Evolutionary conservation across 2,113 vertebrate species (phyloP).

Genomic region (Oreocharis arfaki): DNA sequence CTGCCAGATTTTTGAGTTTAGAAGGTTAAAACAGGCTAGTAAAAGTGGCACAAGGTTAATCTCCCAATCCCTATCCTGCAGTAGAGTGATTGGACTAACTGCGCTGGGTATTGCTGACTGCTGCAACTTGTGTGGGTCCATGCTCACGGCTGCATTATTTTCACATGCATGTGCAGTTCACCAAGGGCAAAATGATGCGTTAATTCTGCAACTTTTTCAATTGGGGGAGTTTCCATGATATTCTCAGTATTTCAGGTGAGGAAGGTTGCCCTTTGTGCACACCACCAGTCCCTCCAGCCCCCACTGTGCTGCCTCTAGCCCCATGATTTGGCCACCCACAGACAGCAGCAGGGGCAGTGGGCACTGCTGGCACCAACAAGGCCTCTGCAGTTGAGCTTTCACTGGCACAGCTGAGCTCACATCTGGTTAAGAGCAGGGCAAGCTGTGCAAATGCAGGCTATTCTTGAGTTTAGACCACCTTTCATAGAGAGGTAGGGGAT

Average conservation of each 20-base stretch:
- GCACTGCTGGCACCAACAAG: accelerated
- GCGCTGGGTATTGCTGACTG: not conserved
- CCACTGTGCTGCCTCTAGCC: not conserved
- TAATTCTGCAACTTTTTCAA: not conserved
- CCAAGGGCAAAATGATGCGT: not conserved
- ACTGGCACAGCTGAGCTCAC: accelerated
- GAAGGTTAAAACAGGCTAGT: not conserved
- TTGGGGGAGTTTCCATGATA: not conserved
- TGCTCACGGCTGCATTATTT: not conserved
- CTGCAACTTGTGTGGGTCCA: accelerated
- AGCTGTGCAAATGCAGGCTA: not conserved
- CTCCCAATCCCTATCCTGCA: not conserved
- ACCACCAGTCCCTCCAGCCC: not conserved
- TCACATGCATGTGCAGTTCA: not conserved
- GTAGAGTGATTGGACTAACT: not conserved
- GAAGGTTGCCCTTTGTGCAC: not conserved
- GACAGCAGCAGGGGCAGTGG: accelerated
- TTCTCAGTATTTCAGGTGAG: not conserved
- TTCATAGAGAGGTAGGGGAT: not conserved
- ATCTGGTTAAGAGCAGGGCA: not conserved
- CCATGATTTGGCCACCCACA: accelerated
- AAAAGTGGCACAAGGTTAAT: not conserved
- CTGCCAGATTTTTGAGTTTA: not conserved
- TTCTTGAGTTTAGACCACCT: not conserved
- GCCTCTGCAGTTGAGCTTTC: not conserved